A percentile compares a stretch with the other conserved stretches of the same genome.
Evolutionary conservation across 2,797 vertebrate genomes (phyloP).

Genomic region (Hybognathus amarus): DNA sequence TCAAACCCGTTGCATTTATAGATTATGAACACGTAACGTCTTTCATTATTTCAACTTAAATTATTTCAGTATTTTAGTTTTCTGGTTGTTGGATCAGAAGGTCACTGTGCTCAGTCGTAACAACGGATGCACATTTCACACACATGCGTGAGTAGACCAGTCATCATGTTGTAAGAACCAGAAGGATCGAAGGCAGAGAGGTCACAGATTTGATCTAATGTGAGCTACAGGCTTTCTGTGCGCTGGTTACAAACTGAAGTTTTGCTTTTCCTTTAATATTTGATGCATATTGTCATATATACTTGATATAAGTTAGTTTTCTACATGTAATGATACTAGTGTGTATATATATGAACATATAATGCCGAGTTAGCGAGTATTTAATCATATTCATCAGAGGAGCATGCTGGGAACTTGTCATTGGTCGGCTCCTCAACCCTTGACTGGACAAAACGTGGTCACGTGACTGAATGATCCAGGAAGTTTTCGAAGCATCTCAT

Average conservation of each 20-base stretch:
- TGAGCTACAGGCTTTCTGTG: neutral
- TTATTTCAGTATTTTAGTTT: no score
- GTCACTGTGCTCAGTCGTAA: neutral
- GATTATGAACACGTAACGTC: no score
- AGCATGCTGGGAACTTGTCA: neutral
- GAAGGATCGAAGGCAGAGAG: neutral
- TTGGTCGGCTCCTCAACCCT: neutral
- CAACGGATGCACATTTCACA: neutral
- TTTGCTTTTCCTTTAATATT: neutral
- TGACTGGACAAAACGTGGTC: neutral
- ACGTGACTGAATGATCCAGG: neutral
- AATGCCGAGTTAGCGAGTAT: neutral
- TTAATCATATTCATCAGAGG: neutral
- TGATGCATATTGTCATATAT: neutral
- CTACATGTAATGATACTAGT: neutral
- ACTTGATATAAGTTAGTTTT: neutral
- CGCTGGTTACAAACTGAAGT: neutral
- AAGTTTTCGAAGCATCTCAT: neutral
- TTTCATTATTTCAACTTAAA: no score
- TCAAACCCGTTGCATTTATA: no score
- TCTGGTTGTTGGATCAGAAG: no score
- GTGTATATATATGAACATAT: neutral
- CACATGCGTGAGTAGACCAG: neutral
- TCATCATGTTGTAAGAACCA: neutral
- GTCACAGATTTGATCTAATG: rapidly evolving